A percentile compares a stretch with the other conserved stretches of the same genome.
Conservation (phyloP, 2,113 vertebrate species). For the Antechinus stuartii region DNA sequence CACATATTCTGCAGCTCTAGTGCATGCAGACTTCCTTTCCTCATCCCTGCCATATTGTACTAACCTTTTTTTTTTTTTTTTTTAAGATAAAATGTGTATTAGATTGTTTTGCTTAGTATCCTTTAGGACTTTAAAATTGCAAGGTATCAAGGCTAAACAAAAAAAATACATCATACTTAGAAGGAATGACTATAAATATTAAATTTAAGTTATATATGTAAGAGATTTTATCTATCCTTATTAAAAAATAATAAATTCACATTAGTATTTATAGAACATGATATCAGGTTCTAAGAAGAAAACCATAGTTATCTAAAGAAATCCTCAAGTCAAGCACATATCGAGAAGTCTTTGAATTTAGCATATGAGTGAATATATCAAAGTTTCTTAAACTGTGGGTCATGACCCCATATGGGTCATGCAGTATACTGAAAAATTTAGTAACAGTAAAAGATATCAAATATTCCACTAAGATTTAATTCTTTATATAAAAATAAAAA, state of each 20-base stretch:
- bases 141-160: background rate
- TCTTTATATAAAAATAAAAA: too few species aligned
- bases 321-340: background rate
- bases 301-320: background rate
- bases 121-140: background rate
- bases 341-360: background rate
- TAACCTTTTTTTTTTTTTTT: background rate
- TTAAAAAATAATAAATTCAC: background rate
- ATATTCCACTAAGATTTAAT: too few species aligned
- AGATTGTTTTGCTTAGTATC: background rate
- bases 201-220: background rate
- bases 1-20: background rate
- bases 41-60: background rate
- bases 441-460: too few species aligned
- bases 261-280: background rate
- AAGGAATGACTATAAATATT: background rate
- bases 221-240: background rate
- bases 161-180: background rate
- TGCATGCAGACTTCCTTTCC: background rate
- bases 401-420: too few species aligned
- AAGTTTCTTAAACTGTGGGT: too few species aligned
- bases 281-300: background rate
- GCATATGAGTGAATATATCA: background rate
- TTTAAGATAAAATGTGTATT: background rate
- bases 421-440: too few species aligned